Evolutionary conservation across 2,113 vertebrate genomes (phyloP).

Genomic region (Manacus vitellinus): DNA sequence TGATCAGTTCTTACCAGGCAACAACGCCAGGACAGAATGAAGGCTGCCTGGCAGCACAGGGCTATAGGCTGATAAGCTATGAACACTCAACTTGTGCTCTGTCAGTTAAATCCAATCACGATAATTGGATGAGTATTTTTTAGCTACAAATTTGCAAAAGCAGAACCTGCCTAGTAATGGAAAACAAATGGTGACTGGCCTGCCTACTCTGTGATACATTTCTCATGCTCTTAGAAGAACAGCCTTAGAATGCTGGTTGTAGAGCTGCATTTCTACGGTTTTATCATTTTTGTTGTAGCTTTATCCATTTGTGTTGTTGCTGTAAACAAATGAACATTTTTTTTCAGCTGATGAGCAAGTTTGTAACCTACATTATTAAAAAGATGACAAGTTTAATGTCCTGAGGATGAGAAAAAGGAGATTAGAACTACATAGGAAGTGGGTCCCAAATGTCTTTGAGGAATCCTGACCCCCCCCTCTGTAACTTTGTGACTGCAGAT

Average conservation of each 20-base stretch:
- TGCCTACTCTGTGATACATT: not conserved
- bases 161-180: not conserved
- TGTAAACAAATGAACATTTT: not conserved
- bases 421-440: not conserved
- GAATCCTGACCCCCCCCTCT: not conserved
- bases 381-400: not conserved
- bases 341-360: not conserved
- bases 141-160: not conserved
- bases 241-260: not conserved
- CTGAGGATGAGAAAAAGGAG: not conserved
- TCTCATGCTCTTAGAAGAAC: not conserved
- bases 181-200: not conserved
- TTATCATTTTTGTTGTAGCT: not conserved
- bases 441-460: not conserved
- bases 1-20: not conserved
- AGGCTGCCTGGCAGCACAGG: not conserved
- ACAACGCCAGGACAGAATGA: not conserved
- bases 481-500: not conserved
- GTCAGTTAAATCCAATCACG: conserved; percentile 1
- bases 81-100: not conserved
- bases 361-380: not conserved
- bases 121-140: not conserved
- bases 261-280: not conserved
- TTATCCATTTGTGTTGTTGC: not conserved
- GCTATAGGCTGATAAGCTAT: not conserved